Conservation (phyloP, 2,797 vertebrate species). For the Emydoidea blandingii region DNA sequence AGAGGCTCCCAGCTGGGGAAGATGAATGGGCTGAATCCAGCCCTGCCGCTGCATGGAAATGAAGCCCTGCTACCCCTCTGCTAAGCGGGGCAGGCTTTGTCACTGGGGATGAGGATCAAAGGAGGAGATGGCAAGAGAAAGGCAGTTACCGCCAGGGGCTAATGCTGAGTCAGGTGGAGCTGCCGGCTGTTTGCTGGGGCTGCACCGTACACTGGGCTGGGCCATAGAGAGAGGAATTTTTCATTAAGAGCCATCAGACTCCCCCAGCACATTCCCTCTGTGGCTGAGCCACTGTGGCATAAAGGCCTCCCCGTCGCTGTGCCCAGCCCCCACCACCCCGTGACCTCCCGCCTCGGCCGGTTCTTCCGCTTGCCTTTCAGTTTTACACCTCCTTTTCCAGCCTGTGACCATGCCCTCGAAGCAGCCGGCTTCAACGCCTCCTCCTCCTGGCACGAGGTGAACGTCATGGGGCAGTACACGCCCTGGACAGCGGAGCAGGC, state of each 20-base stretch:
- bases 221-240: not conserved
- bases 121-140: not conserved
- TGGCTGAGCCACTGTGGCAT: not conserved
- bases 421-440: constrained; percentile 83
- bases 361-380: not conserved
- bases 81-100: not conserved
- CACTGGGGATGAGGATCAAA: not conserved
- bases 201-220: not conserved
- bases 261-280: not conserved
- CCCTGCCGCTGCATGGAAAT: not conserved
- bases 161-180: not conserved
- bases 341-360: rapidly evolving
- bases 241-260: not conserved
- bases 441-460: constrained; percentile 80
- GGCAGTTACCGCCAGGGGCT: not conserved
- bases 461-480: constrained; percentile 57
- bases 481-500: constrained; percentile 72
- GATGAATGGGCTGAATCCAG: not conserved
- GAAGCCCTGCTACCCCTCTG: not conserved
- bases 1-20: not conserved
- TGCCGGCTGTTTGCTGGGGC: not conserved
- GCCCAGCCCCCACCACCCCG: rapidly evolving
- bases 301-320: not conserved
- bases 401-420: constrained; percentile 79
- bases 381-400: constrained; percentile 71